Evolutionary conservation across 2,113 vertebrate genomes (phyloP).

Genomic region (Mungos mungo): DNA sequence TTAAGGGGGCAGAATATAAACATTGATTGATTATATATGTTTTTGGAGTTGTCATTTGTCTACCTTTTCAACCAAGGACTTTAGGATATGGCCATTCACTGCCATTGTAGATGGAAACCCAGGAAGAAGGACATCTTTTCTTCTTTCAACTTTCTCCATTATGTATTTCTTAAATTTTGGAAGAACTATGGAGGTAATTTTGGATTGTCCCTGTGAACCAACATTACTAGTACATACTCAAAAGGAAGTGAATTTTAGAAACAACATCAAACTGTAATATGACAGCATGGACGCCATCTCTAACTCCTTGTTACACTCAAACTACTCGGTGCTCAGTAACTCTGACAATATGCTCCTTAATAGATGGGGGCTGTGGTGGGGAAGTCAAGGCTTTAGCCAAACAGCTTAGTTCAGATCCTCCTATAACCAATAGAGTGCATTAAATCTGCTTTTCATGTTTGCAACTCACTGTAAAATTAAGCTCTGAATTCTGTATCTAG

Average conservation of each 20-base stretch:
- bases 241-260: not conserved
- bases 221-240: not conserved
- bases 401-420: not conserved
- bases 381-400: not conserved
- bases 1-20: not conserved
- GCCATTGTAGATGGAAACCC: not conserved
- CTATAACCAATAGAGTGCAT: not conserved
- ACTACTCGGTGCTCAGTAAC: not conserved
- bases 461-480: not conserved
- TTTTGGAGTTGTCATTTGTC: not conserved
- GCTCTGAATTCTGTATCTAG: not conserved
- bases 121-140: not conserved
- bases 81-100: not conserved
- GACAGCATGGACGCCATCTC: not conserved
- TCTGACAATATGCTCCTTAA: not conserved
- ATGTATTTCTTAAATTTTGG: not conserved
- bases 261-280: not conserved
- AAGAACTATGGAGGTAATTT: not conserved
- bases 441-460: not conserved
- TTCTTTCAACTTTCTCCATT: not conserved
- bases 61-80: slow-evolving; percentile 9
- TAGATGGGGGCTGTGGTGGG: not conserved
- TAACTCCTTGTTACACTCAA: not conserved
- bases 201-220: not conserved
- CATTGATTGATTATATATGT: not conserved